These are phyloP conservation scores for Drosophila mercatorum DNA, from an alignment of 2,888 invertebrate genomes.

Conservation along the genomic window DNA sequence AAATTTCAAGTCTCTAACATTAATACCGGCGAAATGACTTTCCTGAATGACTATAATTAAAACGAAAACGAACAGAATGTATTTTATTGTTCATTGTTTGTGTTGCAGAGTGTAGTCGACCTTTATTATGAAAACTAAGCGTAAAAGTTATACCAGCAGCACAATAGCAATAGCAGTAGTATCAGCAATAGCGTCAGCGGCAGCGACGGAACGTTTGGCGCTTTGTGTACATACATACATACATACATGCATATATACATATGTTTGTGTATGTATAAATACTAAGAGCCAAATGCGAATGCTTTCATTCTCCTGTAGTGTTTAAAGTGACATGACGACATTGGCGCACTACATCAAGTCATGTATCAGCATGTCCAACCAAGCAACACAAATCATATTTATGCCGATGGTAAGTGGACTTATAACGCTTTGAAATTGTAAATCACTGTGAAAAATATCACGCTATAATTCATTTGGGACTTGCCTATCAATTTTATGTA, in stretches of 20 bases:
- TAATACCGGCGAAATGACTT: too few relatives aligned
- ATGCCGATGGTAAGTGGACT: conserved; percentile 83
- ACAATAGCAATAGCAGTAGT: neutral
- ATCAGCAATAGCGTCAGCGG: conserved; percentile 2
- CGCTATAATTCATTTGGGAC: conserved; percentile 4
- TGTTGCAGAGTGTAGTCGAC: conserved; percentile 14
- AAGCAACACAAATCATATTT: conserved; percentile 84
- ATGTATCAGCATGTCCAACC: conserved; percentile 85
- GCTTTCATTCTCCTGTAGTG: conserved; percentile 85
- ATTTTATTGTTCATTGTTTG: neutral
- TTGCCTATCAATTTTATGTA: neutral
- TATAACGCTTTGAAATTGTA: neutral
- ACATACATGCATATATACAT: neutral
- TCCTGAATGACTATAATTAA: too few relatives aligned
- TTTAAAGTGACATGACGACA: conserved; percentile 85
- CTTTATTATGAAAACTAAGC: neutral
- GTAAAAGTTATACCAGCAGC: conserved; percentile 6
- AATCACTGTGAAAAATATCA: neutral
- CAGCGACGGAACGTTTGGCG: conserved; percentile 1
- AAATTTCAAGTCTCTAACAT: too few relatives aligned
- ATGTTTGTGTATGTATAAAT: conserved; percentile 80
- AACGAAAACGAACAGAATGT: neutral
- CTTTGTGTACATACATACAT: conserved; percentile 36
- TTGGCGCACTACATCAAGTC: conserved; percentile 84
- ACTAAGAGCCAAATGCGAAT: conserved; percentile 74